phyloP scores from a whole-genome alignment of 2,113 vertebrate genomes.

The Actinemys pallida region DNA sequence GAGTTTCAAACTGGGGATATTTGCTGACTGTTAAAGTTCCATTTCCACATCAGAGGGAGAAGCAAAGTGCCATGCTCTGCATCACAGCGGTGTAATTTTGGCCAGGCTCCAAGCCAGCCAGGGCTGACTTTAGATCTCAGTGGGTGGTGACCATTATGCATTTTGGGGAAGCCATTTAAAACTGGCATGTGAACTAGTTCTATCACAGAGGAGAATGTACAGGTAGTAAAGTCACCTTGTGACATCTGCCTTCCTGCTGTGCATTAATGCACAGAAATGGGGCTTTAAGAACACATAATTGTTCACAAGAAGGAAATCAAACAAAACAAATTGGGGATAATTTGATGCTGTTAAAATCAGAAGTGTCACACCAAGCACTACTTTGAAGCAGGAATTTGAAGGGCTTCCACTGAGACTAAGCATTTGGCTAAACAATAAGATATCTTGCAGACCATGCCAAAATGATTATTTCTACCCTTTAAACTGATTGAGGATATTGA shows the following conservation, averaged over 20 bases:
- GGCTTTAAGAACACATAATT: constrained; percentile 61
- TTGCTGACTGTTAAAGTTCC: constrained; percentile 72
- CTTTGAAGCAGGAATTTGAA: constrained; percentile 68
- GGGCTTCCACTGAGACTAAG: constrained; percentile 73
- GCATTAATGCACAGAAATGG: constrained; percentile 77
- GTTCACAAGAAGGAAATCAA: constrained; percentile 76
- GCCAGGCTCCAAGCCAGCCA: constrained; percentile 73
- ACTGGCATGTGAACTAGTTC: constrained; percentile 79
- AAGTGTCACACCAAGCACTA: constrained; percentile 40
- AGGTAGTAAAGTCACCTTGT: constrained; percentile 80
- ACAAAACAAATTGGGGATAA: constrained; percentile 80
- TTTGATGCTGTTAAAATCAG: constrained; percentile 78
- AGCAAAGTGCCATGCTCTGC: constrained; percentile 68
- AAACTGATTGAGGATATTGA: constrained; percentile 44
- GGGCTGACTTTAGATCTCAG: constrained; percentile 81
- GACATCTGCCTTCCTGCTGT: constrained; percentile 80
- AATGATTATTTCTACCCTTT: constrained; percentile 63
- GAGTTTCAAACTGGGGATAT: constrained; percentile 72
- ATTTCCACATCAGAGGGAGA: constrained; percentile 77
- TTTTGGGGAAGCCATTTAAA: constrained; percentile 78
- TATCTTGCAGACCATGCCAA: constrained; percentile 51
- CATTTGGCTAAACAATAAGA: constrained; percentile 73
- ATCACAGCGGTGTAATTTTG: constrained; percentile 78
- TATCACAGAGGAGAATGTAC: constrained; percentile 75
- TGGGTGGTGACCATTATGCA: constrained; percentile 73